These are phyloP conservation scores for Bolinopsis microptera DNA, from an alignment of 37 sponge, comb jelly and placozoan species.

Conservation along the genomic window DNA sequence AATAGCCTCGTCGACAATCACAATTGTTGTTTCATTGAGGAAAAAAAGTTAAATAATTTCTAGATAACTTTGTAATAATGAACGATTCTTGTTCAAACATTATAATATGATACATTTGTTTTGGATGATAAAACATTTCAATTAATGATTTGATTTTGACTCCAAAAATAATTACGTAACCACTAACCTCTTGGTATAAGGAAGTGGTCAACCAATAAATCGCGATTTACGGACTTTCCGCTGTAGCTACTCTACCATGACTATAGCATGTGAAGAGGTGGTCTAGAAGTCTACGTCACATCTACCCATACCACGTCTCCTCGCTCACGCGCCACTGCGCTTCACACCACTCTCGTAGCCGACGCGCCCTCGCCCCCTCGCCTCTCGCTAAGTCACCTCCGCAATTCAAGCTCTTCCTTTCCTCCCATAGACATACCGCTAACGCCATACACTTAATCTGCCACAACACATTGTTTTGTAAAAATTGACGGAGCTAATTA, in stretches of 20 bases:
- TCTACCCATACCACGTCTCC: too few species aligned
- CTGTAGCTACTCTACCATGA: background rate
- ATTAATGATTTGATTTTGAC: background rate
- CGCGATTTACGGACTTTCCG: too few species aligned
- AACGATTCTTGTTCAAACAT: too few species aligned
- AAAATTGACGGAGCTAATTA: too few species aligned
- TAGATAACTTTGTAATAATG: too few species aligned
- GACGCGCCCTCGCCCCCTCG: background rate
- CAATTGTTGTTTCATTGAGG: background rate
- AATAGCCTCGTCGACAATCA: background rate
- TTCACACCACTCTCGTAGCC: too few species aligned
- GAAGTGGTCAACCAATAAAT: background rate
- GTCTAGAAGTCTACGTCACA: constrained; percentile 8
- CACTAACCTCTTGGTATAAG: constrained; percentile 17
- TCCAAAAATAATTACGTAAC: background rate
- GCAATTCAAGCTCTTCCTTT: background rate
- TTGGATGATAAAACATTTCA: background rate
- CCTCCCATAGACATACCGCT: background rate
- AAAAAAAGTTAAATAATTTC: too few species aligned
- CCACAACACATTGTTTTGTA: too few species aligned
- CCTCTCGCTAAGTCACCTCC: background rate
- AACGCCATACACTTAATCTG: background rate
- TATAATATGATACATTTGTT: too few species aligned
- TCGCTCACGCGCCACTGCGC: too few species aligned
- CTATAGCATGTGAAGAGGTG: background rate